phyloP scores from a whole-genome alignment of 1,140 invertebrate genomes.

The Acyrthosiphon pisum region DNA sequence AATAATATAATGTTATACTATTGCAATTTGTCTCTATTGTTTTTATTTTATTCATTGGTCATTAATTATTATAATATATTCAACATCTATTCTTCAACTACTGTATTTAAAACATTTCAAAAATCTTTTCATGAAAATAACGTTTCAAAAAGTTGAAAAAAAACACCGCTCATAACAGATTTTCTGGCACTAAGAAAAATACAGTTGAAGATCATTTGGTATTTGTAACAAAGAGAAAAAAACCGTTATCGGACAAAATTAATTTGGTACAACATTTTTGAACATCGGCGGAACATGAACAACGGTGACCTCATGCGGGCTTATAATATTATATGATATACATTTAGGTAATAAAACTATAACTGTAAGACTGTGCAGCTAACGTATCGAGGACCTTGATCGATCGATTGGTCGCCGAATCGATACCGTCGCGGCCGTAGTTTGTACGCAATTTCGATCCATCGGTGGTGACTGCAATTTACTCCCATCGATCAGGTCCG shows the following conservation, averaged over 20 bases:
- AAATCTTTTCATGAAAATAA: neutral
- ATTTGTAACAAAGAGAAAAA: neutral
- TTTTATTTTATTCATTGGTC: neutral
- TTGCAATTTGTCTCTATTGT: neutral
- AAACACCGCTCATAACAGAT: neutral
- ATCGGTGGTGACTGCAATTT: neutral
- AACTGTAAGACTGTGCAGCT: neutral
- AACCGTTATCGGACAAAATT: neutral
- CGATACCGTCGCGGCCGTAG: neutral
- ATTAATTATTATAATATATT: neutral
- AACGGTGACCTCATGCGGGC: neutral
- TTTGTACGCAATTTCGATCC: neutral
- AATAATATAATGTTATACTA: too few species aligned
- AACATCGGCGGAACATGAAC: neutral
- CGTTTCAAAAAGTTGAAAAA: neutral
- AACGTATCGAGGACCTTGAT: neutral
- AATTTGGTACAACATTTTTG: neutral
- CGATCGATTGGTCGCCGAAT: neutral
- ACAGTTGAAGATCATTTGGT: neutral
- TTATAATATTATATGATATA: neutral
- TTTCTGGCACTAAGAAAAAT: neutral
- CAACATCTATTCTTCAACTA: neutral
- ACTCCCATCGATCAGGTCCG: neutral
- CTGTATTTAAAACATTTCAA: neutral
- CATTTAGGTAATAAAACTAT: neutral